Evolutionary conservation across 1,140 invertebrate genomes (phyloP).

Genomic region (Stegodyphus mimosarum): DNA sequence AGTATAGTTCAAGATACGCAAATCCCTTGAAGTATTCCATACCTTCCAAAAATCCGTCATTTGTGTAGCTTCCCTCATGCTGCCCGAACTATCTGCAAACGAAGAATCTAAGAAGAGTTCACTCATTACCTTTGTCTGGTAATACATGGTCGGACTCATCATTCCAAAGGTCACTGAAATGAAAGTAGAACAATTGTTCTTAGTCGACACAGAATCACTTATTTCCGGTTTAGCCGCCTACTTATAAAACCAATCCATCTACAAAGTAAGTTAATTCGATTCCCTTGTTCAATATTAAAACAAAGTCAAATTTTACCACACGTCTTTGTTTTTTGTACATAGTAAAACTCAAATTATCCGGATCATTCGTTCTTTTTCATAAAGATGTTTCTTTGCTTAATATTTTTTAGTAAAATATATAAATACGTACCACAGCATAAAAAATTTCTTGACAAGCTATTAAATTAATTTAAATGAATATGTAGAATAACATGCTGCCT

Average conservation of each 20-base stretch:
- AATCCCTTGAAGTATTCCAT: conserved; percentile 13
- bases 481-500: no score
- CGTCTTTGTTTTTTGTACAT: no score
- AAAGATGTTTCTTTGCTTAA: no score
- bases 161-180: conserved; percentile 74
- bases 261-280: background rate
- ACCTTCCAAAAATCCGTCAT: conserved; percentile 76
- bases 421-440: no score
- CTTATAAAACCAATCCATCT: background rate
- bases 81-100: conserved; percentile 66
- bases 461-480: no score
- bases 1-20: no score
- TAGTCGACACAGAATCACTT: background rate
- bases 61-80: conserved; percentile 71
- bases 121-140: conserved; percentile 74
- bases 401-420: no score
- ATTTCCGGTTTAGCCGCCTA: background rate
- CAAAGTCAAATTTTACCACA: no score
- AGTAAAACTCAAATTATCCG: no score
- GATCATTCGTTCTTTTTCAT: no score
- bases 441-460: no score
- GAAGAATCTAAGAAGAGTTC: conserved; percentile 72
- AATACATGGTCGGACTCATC: conserved; percentile 74
- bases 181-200: background rate
- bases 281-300: no score